These are phyloP conservation scores for Scyliorhinus canicula DNA, from an alignment of 2,797 vertebrate genomes.

Conservation along the genomic window DNA sequence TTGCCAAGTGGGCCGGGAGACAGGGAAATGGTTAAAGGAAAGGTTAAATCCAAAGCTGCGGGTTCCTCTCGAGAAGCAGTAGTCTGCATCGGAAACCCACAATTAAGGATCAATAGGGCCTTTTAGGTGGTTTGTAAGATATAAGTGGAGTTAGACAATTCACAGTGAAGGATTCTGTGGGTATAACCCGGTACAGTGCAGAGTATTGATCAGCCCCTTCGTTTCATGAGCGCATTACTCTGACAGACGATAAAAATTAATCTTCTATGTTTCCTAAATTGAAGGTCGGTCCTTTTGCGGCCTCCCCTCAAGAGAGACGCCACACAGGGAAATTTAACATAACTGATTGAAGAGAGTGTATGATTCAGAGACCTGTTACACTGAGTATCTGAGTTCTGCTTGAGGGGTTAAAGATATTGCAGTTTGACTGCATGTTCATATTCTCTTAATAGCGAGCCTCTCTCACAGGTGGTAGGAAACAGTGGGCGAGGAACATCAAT, in stretches of 20 bases:
- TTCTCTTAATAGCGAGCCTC: neutral
- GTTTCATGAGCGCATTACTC: constrained; percentile 56
- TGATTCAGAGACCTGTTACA: neutral
- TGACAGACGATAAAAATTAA: constrained; percentile 57
- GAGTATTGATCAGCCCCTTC: constrained; percentile 54
- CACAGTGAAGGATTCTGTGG: constrained; percentile 53
- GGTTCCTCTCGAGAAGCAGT: constrained; percentile 42
- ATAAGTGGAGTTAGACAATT: constrained; percentile 59
- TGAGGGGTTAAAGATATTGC: neutral
- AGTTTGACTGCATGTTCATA: neutral
- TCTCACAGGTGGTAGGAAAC: neutral
- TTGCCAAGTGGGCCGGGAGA: neutral
- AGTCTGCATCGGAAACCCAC: constrained; percentile 51
- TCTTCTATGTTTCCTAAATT: constrained; percentile 54
- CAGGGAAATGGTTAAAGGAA: constrained; percentile 37
- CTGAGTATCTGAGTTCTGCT: too few relatives aligned
- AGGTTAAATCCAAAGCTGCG: constrained; percentile 43
- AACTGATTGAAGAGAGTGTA: constrained; percentile 47
- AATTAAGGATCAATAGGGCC: constrained; percentile 70
- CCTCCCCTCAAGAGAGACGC: constrained; percentile 57
- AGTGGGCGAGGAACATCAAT: neutral
- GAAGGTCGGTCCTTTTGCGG: constrained; percentile 57
- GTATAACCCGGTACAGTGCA: constrained; percentile 50
- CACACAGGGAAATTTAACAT: constrained; percentile 56
- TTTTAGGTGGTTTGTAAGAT: constrained; percentile 69